phyloP scores from a whole-genome alignment of 30 jellyfish, hydroid and myxozoan genomes.

The Hydra vulgaris region DNA sequence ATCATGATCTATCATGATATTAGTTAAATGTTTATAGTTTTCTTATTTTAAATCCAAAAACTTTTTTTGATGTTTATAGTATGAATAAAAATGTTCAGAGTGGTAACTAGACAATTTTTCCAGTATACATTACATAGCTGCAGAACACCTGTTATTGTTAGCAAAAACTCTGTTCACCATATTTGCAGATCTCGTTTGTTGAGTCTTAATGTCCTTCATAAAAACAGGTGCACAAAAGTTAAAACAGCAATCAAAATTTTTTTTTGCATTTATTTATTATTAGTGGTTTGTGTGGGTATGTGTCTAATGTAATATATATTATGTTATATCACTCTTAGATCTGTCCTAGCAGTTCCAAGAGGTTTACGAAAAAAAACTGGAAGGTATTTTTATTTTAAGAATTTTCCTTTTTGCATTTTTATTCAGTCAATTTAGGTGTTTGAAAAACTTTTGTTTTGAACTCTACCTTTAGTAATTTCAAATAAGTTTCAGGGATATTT shows the following conservation, averaged over 20 bases:
- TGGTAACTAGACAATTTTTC: background rate
- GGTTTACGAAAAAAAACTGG: background rate
- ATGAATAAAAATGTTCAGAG: background rate
- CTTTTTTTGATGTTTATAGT: background rate
- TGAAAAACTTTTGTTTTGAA: too few relatives aligned
- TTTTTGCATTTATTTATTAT: too few relatives aligned
- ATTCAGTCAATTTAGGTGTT: background rate
- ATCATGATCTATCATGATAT: too few relatives aligned
- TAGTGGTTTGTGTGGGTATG: too few relatives aligned
- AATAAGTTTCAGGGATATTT: too few relatives aligned
- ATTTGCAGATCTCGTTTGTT: background rate
- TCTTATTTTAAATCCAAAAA: background rate
- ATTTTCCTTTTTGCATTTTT: background rate
- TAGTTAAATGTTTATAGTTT: background rate
- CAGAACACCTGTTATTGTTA: background rate
- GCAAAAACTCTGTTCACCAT: conserved; percentile 4
- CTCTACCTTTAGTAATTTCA: background rate
- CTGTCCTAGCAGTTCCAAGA: background rate
- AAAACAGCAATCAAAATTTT: too few relatives aligned
- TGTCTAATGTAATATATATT: too few relatives aligned
- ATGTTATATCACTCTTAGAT: background rate
- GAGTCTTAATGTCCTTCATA: background rate
- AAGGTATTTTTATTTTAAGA: background rate
- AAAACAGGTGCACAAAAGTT: conserved; percentile 3
- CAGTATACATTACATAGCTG: background rate